Base-by-base conservation (phyloP, 2,888 invertebrate genomes). In the Eurytoma californica region DNA sequence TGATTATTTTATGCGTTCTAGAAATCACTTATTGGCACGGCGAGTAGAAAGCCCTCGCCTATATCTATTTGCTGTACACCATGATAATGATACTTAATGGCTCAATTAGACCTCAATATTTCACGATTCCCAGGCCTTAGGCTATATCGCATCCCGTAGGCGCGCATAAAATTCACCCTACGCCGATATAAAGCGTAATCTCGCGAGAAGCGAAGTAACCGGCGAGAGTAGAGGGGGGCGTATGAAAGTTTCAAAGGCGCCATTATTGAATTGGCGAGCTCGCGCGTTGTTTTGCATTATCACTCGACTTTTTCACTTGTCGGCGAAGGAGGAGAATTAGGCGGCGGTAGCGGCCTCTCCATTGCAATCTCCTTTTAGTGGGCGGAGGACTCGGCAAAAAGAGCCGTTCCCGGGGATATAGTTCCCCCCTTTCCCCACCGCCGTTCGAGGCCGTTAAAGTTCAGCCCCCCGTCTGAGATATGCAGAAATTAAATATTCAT, bases 401-500 rank as follows among this genome's bases (percentile, higher is more conserved):
- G 74, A 67, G 76, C 70, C 74, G 77, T 58, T 72, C 67, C 79
- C 24, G 77, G 79, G 30, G 68, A 53, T 68, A 69, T 63, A 68
- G 14, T 30, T 14, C 53, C 53, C 53, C 53, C 68, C 49, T 51
- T 24, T 39, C 39, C 39, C 39, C 39, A 2, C 24, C 24, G 24
- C 7, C 39, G 39, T 39, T 39, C 39, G 39, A 39, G 72, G 68
- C 79, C 66, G 76, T 80, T 80, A 80, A 80, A 80, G 72, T 76
- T 66, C 67, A 67, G 68, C 7, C 53, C 53, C 24, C 3, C 24
- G 20, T 76, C 77, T 83, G 85, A 87, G 85, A 86, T 86, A 86
- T 87, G 85, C 86, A 82, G 83, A 86, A 87, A 86, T 87, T 87
- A 87, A 87, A 87, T 87, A 87, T 87, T 87, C 87, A 87, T 87